Evolutionary conservation across 2,797 vertebrate genomes (phyloP).

Genomic region (Pterois miles): DNA sequence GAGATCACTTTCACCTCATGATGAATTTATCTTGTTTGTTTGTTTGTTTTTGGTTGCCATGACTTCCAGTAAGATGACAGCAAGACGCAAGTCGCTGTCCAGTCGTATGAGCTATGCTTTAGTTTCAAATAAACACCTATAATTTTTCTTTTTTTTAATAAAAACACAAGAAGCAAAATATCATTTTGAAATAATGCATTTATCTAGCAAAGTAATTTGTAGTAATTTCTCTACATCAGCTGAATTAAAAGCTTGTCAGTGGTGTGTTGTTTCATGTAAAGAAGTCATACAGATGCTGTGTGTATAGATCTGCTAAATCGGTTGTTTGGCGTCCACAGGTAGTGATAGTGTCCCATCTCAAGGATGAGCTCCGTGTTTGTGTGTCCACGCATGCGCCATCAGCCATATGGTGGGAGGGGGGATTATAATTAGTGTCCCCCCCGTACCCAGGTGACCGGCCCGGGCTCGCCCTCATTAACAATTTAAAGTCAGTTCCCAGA

Average conservation of each 20-base stretch:
- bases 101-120: neutral
- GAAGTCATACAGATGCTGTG: neutral
- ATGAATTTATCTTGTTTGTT: constrained; percentile 20
- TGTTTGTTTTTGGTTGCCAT: neutral
- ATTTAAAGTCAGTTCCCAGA: constrained; percentile 65
- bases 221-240: neutral
- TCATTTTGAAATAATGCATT: neutral
- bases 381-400: constrained; percentile 11
- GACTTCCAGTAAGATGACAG: neutral
- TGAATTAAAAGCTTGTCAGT: neutral
- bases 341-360: constrained; percentile 19
- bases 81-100: neutral
- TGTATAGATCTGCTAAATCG: constrained; percentile 8
- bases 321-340: neutral
- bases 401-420: constrained; percentile 27
- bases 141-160: too few relatives aligned
- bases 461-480: constrained; percentile 68
- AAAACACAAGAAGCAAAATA: neutral
- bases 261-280: neutral
- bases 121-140: neutral
- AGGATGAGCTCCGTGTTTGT: constrained; percentile 15
- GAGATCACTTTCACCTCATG: constrained; percentile 53
- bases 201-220: neutral
- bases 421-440: constrained; percentile 64
- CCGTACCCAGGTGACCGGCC: constrained; percentile 68